phyloP scores from a whole-genome alignment of 1,140 invertebrate species.

The Lithobius niger region DNA sequence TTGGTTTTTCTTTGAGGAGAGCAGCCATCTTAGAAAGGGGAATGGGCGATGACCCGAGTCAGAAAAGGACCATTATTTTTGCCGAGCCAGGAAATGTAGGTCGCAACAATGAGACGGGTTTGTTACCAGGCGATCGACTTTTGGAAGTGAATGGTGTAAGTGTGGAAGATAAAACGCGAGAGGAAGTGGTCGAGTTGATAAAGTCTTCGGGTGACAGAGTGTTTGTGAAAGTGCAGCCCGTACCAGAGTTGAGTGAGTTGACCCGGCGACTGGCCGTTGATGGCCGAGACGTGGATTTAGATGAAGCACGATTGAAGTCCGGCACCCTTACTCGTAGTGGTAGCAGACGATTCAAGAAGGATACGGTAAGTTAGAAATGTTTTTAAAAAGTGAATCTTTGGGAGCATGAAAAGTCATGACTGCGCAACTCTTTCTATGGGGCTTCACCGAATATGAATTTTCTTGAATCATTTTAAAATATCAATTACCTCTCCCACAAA shows the following conservation, averaged over 20 bases:
- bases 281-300: slow-evolving; percentile 48
- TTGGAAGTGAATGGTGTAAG: slow-evolving; percentile 77
- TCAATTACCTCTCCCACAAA: too few species aligned
- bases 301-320: slow-evolving; percentile 50
- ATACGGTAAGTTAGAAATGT: slow-evolving; percentile 16
- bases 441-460: too few species aligned
- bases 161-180: slow-evolving; percentile 69
- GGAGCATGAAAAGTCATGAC: too few species aligned
- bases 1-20: slow-evolving; percentile 84
- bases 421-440: too few species aligned
- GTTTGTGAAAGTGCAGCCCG: slow-evolving; percentile 72
- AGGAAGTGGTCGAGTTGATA: slow-evolving; percentile 88
- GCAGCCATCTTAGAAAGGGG: slow-evolving; percentile 68
- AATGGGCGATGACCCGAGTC: slow-evolving; percentile 40
- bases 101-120: slow-evolving; percentile 55
- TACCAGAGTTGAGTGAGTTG: slow-evolving; percentile 73
- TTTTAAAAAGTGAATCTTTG: too few species aligned
- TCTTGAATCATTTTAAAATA: too few species aligned
- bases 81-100: slow-evolving; percentile 78
- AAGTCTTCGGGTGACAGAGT: slow-evolving; percentile 67
- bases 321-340: slow-evolving; percentile 66
- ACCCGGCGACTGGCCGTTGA: slow-evolving; percentile 51
- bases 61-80: slow-evolving; percentile 63
- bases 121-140: slow-evolving; percentile 81
- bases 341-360: slow-evolving; percentile 26